These are phyloP conservation scores for Chrysogorgia sp. DNA, from an alignment of 92 coral and sea anemone genomes.

Conservation along the genomic window DNA sequence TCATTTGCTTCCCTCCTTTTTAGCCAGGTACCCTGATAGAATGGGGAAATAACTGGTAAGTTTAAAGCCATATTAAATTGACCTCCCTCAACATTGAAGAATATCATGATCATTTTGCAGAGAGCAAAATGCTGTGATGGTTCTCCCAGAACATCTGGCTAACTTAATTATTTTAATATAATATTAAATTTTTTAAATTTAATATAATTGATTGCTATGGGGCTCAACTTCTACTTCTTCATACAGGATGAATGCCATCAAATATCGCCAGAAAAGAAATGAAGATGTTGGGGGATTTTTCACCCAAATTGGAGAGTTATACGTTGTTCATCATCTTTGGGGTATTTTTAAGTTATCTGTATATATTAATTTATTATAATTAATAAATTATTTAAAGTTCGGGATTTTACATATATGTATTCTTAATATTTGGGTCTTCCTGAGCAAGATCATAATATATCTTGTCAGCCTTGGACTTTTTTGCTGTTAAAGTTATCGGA, in stretches of 20 bases:
- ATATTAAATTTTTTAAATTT: neutral
- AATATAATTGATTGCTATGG: too few relatives aligned
- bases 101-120: too few relatives aligned
- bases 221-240: neutral
- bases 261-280: constrained; percentile 78
- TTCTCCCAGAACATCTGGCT: too few relatives aligned
- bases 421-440: too few relatives aligned
- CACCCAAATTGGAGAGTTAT: constrained; percentile 95
- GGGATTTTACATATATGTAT: too few relatives aligned
- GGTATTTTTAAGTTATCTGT: constrained; percentile 57
- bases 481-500: too few relatives aligned
- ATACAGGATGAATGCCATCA: constrained; percentile 86
- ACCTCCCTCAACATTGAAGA: too few relatives aligned
- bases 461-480: neutral
- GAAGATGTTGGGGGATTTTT: constrained; percentile 97
- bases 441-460: too few relatives aligned
- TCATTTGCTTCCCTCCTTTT: constrained; percentile 7
- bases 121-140: too few relatives aligned
- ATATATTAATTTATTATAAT: too few relatives aligned
- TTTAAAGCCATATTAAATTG: too few relatives aligned
- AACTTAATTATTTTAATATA: neutral
- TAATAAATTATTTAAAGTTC: too few relatives aligned
- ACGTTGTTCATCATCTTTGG: constrained; percentile 96
- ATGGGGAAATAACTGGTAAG: constrained; percentile 99
- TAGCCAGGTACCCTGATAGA: constrained; percentile 98